phyloP scores from a whole-genome alignment of 2,797 vertebrate genomes.

The Synaphobranchus kaupii region DNA sequence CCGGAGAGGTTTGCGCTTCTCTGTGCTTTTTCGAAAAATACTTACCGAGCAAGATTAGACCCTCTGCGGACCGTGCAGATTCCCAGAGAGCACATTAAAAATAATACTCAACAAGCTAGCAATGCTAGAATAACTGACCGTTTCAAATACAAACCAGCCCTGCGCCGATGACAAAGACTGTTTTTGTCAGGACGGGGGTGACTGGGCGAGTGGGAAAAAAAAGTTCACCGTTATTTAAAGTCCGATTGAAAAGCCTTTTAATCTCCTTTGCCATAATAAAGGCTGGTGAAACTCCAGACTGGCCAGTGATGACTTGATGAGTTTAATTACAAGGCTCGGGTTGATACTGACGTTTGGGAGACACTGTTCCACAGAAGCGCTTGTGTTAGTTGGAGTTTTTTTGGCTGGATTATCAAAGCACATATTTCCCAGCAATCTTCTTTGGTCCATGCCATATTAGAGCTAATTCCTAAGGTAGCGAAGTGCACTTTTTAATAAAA shows the following conservation, averaged over 20 bases:
- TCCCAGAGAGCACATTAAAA: conserved; percentile 8
- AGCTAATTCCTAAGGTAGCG: conserved; percentile 11
- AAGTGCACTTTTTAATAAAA: conserved; percentile 17
- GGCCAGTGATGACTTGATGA: conserved; percentile 44
- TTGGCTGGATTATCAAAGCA: conserved; percentile 73
- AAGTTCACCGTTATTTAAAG: conserved; percentile 35
- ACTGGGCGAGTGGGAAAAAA: conserved; percentile 19
- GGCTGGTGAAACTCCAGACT: conserved; percentile 29
- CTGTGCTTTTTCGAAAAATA: not conserved
- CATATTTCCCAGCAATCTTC: conserved; percentile 72
- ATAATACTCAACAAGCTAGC: not conserved
- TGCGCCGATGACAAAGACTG: conserved; percentile 19
- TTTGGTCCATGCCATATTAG: conserved; percentile 38
- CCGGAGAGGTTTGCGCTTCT: not conserved
- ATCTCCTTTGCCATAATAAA: conserved; percentile 24
- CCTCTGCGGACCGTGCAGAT: not conserved
- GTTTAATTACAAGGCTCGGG: conserved; percentile 48
- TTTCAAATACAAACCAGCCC: conserved; percentile 7
- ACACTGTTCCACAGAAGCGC: conserved; percentile 29
- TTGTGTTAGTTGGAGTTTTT: conserved; percentile 70
- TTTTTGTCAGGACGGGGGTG: conserved; percentile 14
- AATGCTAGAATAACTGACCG: not conserved
- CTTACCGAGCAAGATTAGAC: not conserved
- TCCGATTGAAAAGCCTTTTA: conserved; percentile 20
- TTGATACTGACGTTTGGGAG: conserved; percentile 41